phyloP scores from a whole-genome alignment of 2,113 vertebrate genomes.

The Tretioscincus oriximinensis region DNA sequence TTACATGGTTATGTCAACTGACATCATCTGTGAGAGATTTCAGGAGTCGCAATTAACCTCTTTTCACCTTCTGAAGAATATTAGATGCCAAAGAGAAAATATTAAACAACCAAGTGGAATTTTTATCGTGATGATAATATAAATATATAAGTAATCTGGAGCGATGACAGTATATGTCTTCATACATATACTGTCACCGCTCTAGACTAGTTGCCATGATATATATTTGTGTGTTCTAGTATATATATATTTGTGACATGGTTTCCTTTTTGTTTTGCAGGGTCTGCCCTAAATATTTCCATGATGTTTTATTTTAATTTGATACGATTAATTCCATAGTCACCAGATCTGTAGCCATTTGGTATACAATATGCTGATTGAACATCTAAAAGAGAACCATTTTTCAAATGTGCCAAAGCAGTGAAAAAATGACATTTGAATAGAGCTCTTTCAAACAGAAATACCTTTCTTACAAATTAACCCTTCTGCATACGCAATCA shows the following conservation, averaged over 20 bases:
- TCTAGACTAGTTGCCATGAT: no score
- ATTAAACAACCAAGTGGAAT: slow-evolving; percentile 4
- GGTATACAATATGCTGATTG: no score
- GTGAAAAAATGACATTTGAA: no score
- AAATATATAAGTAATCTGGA: background rate
- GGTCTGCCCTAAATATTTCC: background rate
- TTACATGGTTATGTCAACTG: background rate
- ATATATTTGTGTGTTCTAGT: no score
- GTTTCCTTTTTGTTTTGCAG: slow-evolving; percentile 21
- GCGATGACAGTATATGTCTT: background rate
- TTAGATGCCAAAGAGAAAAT: slow-evolving; percentile 2
- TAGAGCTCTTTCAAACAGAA: no score
- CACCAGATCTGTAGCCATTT: no score
- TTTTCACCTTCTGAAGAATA: slow-evolving; percentile 32
- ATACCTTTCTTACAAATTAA: background rate
- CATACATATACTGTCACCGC: no score
- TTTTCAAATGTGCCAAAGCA: no score
- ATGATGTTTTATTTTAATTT: slow-evolving; percentile 8
- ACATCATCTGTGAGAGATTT: background rate
- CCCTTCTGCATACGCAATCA: background rate
- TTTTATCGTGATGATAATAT: background rate
- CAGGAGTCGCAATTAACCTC: background rate
- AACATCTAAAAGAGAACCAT: no score
- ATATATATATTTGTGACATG: no score
- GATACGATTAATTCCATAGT: no score